Evolutionary conservation across 1,140 invertebrate genomes (phyloP).

Genomic region (Caenorhabditis latens): DNA sequence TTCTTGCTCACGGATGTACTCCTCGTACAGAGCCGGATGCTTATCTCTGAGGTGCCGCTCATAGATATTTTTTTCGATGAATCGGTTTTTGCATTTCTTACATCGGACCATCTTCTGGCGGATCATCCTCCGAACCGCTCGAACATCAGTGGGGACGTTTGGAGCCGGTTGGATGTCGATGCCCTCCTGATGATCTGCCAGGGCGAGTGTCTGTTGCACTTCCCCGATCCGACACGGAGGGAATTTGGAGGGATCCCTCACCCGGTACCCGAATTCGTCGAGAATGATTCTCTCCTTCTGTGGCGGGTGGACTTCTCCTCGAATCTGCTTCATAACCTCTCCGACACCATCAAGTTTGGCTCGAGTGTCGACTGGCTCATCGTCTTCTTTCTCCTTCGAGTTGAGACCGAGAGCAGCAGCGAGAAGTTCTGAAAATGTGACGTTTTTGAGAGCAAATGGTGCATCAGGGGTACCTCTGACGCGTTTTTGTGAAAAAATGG

Average conservation of each 20-base stretch:
- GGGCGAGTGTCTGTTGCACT: conserved; percentile 43
- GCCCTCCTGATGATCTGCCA: conserved; percentile 21
- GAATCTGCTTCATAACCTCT: conserved; percentile 9
- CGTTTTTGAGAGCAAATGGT: no score
- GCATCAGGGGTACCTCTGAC: no score
- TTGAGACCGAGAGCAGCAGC: no score
- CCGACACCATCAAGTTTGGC: conserved; percentile 11
- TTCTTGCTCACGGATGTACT: conserved; percentile 75
- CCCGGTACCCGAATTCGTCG: not conserved
- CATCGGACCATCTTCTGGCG: conserved; percentile 27
- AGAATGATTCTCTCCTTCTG: conserved; percentile 37
- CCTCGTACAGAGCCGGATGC: conserved; percentile 74
- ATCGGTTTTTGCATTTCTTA: conserved; percentile 74
- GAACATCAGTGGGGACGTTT: conserved; percentile 5
- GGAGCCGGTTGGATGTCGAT: conserved; percentile 26
- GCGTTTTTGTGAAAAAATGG: no score
- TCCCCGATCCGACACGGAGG: not conserved
- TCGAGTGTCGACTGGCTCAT: not conserved
- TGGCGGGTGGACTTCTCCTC: not conserved
- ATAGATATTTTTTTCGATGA: conserved; percentile 75
- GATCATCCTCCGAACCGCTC: conserved; percentile 5
- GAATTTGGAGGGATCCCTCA: conserved; percentile 7
- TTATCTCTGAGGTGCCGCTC: conserved; percentile 75
- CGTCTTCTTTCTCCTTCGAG: not conserved
- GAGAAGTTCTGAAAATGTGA: no score